Evolutionary conservation across 2,113 vertebrate species (phyloP).

Genomic region (Ivindomyrus marchei): DNA sequence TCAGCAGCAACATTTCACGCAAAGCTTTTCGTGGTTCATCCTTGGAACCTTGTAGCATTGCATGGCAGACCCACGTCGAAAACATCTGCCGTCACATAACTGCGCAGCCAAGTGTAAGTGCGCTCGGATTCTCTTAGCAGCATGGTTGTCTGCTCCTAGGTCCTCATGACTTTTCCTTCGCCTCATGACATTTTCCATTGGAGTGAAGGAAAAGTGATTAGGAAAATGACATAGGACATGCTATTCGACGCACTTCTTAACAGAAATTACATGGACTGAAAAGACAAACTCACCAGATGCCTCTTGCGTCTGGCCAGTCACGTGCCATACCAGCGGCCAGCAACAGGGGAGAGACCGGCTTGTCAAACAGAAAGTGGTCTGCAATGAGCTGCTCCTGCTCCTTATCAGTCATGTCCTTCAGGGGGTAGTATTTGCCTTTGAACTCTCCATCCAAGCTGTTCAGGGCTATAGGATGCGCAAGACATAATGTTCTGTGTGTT

Average conservation of each 20-base stretch:
- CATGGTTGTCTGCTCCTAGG: neutral
- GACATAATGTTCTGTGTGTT: neutral
- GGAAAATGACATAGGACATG: neutral
- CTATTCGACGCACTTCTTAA: neutral
- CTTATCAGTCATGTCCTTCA: slow-evolving; percentile 75
- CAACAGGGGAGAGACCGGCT: slow-evolving; percentile 86
- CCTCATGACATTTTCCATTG: neutral
- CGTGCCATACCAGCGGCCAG: slow-evolving; percentile 87
- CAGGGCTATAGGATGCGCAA: slow-evolving; percentile 60
- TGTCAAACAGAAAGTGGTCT: slow-evolving; percentile 95
- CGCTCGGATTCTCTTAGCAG: neutral
- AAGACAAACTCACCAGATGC: slow-evolving; percentile 74
- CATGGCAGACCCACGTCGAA: neutral
- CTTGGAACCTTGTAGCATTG: neutral
- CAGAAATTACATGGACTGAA: neutral
- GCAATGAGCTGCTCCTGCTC: slow-evolving; percentile 89
- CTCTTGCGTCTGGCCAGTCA: slow-evolving; percentile 87
- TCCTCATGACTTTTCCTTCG: neutral
- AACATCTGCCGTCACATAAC: neutral
- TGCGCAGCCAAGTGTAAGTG: neutral
- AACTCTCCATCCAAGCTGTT: slow-evolving; percentile 80
- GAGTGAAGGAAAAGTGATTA: neutral
- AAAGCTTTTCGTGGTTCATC: neutral
- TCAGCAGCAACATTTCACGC: neutral
- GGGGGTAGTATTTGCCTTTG: slow-evolving; percentile 92